phyloP scores from a whole-genome alignment of 1,140 invertebrate species.

The Calliphora vicina region DNA sequence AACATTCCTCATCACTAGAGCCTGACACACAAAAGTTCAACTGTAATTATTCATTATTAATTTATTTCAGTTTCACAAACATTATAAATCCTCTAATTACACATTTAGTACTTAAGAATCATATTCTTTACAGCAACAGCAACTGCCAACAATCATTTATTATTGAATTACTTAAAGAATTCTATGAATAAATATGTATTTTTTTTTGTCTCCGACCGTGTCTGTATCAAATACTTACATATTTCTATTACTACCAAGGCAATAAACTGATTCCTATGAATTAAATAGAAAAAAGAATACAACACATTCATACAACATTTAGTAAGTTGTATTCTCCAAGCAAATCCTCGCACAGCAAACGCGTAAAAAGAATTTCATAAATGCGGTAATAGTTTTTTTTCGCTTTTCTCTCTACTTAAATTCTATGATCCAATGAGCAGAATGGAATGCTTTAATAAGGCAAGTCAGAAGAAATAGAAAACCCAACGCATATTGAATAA shows the following conservation, averaged over 20 bases:
- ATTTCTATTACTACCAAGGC: neutral
- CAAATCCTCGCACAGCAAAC: neutral
- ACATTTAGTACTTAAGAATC: too few relatives aligned
- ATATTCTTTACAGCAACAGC: neutral
- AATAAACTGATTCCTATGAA: neutral
- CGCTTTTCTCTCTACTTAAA: neutral
- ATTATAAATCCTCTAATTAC: neutral
- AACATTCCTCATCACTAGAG: too few relatives aligned
- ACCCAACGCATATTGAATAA: neutral
- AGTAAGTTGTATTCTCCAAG: neutral
- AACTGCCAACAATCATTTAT: neutral
- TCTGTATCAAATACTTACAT: too few relatives aligned
- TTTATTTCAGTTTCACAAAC: neutral
- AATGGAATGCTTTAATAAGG: neutral
- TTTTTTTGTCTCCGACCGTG: too few relatives aligned
- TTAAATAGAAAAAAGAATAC: neutral
- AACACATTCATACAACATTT: too few relatives aligned
- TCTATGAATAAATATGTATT: too few relatives aligned
- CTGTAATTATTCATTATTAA: neutral
- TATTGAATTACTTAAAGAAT: too few relatives aligned
- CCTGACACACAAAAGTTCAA: neutral
- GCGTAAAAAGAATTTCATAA: neutral
- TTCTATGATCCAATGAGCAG: neutral
- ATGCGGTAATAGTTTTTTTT: neutral
- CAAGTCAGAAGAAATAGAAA: neutral